These are phyloP conservation scores for Dynastes maya DNA, from an alignment of 2,888 invertebrate genomes.

Conservation along the genomic window DNA sequence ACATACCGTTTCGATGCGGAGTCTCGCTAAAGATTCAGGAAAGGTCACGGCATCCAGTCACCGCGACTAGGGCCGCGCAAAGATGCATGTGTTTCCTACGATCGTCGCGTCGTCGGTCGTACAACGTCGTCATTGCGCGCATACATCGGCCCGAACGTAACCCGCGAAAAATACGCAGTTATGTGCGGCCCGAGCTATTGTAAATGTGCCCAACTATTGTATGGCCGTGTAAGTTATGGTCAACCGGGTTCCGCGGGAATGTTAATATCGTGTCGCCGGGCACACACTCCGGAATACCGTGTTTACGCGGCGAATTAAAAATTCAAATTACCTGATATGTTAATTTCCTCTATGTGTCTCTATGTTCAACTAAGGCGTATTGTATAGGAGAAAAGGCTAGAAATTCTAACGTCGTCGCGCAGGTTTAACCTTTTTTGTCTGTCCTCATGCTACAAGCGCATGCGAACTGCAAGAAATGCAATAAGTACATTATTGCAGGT, in stretches of 20 bases:
- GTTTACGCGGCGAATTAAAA: slow-evolving; percentile 57
- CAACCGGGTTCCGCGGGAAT: slow-evolving; percentile 58
- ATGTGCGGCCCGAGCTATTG: slow-evolving; percentile 59
- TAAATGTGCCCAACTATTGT: slow-evolving; percentile 62
- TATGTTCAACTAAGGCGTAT: neutral
- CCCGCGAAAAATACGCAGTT: slow-evolving; percentile 57
- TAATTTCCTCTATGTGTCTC: slow-evolving; percentile 56
- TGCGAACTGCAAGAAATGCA: neutral
- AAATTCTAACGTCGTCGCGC: slow-evolving; percentile 24
- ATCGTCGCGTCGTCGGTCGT: neutral
- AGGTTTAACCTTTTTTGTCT: slow-evolving; percentile 4
- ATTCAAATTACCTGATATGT: slow-evolving; percentile 60
- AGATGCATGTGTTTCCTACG: slow-evolving; percentile 54
- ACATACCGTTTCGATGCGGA: slow-evolving; percentile 60
- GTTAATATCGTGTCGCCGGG: slow-evolving; percentile 60
- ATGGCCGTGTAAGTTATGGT: slow-evolving; percentile 60
- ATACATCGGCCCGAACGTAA: slow-evolving; percentile 25
- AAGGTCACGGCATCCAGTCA: slow-evolving; percentile 59
- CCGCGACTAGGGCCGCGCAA: slow-evolving; percentile 54
- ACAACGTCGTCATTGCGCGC: slow-evolving; percentile 1
- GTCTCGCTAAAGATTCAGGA: slow-evolving; percentile 56
- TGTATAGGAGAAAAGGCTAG: neutral
- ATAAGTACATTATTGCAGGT: slow-evolving; percentile 11
- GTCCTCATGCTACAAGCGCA: neutral
- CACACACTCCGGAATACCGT: slow-evolving; percentile 56